Evolutionary conservation across 2,113 vertebrate genomes (phyloP), one percentile per base, ranked within the genome.

Genomic region (Petrocephalus zakoni): DNA sequence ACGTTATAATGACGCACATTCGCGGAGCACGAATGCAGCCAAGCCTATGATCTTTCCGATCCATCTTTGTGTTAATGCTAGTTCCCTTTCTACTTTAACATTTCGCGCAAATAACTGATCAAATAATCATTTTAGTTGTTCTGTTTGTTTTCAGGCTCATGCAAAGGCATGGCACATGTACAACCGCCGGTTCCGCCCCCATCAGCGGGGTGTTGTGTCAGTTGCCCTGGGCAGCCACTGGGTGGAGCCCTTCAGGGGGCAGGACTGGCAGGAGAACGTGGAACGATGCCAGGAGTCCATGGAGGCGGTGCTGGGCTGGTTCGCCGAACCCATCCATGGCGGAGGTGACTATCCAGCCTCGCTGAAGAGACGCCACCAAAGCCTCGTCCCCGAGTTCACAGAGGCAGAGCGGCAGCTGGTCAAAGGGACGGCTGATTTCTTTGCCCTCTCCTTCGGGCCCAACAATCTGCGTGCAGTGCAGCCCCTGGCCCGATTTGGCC

Each of bases 381-480:
- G 83, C 0, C 88, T 95, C 22, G 88, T 99, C 87, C 98, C 97
- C 17, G 89, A 34, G 22, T 97, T 98, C 90, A 97, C 96, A 0
- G 90, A 95, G 11, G 92, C 95, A 22, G 98, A 99, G 93, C 97
- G 94, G 92, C 91, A 93, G 4, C 94, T 94, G 90, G 93, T 99
- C 53, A 95, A 93, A 86, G 96, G 95, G 88, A 98, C 98, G 0
- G 97, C 98, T 2, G 98, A 99, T 88, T 99, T 99, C 91, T 99
- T 99, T 37, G 97, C 98, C 0, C 94, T 99, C 90, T 98, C 98
- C 47, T 99, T 99, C n/a, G 98, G 97, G 25, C 97, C 97, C 2
- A 96, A 98, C 92, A 97, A 97, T 90, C 95, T 98, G 87, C 97
- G 96, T 83, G 93, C 96, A 29, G 94, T 92, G 2, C 94, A 87